Evolutionary conservation across 2,113 vertebrate genomes (phyloP).

Genomic region (Myodes glareolus): DNA sequence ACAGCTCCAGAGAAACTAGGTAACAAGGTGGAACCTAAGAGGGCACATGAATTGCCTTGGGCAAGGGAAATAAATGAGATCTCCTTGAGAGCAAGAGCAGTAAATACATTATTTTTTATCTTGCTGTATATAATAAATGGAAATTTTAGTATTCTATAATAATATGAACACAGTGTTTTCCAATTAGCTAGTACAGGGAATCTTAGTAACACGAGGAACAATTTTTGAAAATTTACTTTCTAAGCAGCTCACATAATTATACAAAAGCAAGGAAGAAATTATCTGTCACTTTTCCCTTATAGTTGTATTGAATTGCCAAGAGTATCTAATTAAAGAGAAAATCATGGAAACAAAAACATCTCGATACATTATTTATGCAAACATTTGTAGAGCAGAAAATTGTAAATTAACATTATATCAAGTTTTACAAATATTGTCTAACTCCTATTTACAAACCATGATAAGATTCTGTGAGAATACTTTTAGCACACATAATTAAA

Average conservation of each 20-base stretch:
- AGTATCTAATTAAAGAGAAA: conserved; percentile 68
- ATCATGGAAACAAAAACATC: conserved; percentile 52
- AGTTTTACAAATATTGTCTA: conserved; percentile 63
- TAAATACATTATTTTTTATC: neutral
- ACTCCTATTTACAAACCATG: conserved; percentile 56
- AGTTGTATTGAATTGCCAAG: conserved; percentile 60
- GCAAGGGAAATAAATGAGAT: no score
- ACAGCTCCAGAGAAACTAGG: no score
- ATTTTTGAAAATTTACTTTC: conserved; percentile 61
- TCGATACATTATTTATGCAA: conserved; percentile 70
- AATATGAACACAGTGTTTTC: conserved; percentile 6
- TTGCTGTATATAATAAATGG: neutral
- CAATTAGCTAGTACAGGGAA: conserved; percentile 4
- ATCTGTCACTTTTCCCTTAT: conserved; percentile 12
- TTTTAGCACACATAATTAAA: conserved; percentile 73
- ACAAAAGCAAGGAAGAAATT: conserved; percentile 65
- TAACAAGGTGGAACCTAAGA: no score
- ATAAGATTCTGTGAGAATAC: conserved; percentile 49
- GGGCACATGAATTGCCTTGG: no score
- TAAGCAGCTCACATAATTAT: conserved; percentile 29
- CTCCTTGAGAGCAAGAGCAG: no score
- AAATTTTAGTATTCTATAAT: conserved; percentile 27
- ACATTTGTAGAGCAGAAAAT: conserved; percentile 46
- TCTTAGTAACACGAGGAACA: neutral
- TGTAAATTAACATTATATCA: conserved; percentile 68